Conservation (phyloP, 2,797 vertebrate genomes). For the Antrozous pallidus region DNA sequence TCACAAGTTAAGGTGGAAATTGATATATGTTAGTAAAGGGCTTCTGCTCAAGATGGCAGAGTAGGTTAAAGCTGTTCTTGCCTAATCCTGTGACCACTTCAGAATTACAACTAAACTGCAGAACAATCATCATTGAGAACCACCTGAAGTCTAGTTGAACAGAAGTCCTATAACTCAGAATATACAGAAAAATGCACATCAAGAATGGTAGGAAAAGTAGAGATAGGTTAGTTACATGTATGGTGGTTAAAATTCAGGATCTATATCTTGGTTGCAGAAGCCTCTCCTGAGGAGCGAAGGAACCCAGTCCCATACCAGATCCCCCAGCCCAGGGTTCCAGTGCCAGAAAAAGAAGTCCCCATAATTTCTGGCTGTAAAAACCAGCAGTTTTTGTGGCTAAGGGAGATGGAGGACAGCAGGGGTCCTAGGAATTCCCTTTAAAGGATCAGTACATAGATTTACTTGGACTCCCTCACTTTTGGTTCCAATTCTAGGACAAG, state of each 20-base stretch:
- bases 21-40: background rate
- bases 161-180: background rate
- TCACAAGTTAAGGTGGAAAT: background rate
- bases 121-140: background rate
- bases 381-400: background rate
- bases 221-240: background rate
- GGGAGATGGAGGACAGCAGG: background rate
- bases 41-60: background rate
- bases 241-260: background rate
- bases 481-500: background rate
- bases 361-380: background rate
- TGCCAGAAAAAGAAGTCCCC: background rate
- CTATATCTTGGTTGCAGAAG: background rate
- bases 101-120: background rate
- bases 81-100: background rate
- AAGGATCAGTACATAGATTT: background rate
- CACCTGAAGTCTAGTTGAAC: background rate
- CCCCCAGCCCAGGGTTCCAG: background rate
- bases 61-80: background rate
- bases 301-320: background rate
- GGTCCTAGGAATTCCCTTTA: background rate
- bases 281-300: background rate
- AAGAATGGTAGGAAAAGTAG: background rate
- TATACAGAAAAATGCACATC: background rate
- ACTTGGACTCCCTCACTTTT: background rate